phyloP scores from a whole-genome alignment of 92 coral and sea anemone species.

The Palythoa grandiflora region DNA sequence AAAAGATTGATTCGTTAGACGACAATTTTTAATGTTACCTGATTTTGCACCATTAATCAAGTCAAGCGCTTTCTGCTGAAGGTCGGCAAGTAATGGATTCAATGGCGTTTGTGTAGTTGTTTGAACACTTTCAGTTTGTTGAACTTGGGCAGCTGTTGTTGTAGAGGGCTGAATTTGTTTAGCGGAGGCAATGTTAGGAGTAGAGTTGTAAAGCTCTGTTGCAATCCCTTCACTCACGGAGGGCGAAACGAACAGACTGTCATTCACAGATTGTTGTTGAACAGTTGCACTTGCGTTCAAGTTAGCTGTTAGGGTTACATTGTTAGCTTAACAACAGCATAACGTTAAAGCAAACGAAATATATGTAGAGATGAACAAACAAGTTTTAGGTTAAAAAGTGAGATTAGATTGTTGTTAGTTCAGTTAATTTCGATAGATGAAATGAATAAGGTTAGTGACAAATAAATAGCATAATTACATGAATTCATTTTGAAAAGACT shows the following conservation, averaged over 20 bases:
- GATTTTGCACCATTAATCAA: not conserved
- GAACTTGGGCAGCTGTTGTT: not conserved
- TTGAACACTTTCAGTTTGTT: slow-evolving; percentile 16
- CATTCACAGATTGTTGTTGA: not conserved
- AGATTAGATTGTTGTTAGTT: too few relatives aligned
- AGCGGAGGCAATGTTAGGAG: not conserved
- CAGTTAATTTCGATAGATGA: too few relatives aligned
- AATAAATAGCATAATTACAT: too few relatives aligned
- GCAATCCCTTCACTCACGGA: not conserved
- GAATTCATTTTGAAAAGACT: too few relatives aligned
- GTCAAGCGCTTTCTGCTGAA: not conserved
- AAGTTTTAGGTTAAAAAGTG: too few relatives aligned
- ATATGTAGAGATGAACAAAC: too few relatives aligned
- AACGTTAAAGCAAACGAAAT: too few relatives aligned
- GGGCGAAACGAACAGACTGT: slow-evolving; percentile 4
- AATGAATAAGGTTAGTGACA: too few relatives aligned
- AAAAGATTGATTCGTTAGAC: not conserved
- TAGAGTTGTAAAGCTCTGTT: not conserved
- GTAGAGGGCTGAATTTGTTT: slow-evolving; percentile 14
- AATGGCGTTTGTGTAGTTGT: not conserved
- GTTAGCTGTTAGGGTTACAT: slow-evolving; percentile 13
- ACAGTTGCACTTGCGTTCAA: slow-evolving; percentile 8
- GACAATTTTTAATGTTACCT: not conserved
- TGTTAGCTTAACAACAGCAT: not conserved
- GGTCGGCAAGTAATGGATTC: slow-evolving; percentile 11